These are phyloP conservation scores for Chascanopsetta lugubris DNA, from an alignment of 2,113 vertebrate species.

Conservation along the genomic window DNA sequence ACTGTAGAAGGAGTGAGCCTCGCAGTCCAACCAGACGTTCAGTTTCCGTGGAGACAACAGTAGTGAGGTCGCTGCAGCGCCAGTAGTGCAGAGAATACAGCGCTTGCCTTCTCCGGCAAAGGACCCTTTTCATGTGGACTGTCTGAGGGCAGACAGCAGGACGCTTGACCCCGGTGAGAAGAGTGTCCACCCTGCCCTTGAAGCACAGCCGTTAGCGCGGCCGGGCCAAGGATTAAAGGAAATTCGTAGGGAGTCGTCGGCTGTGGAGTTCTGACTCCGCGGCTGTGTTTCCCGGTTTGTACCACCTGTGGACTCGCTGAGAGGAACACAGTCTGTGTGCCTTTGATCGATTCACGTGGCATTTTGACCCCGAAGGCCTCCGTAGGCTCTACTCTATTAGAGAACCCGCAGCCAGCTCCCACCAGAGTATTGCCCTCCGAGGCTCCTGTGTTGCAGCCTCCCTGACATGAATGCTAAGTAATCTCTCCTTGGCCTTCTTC, in stretches of 20 bases:
- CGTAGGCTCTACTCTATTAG: constrained; percentile 62
- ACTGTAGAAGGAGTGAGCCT: background rate
- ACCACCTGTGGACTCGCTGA: constrained; percentile 68
- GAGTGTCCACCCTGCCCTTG: constrained; percentile 54
- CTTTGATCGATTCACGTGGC: constrained; percentile 66
- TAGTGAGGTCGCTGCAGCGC: constrained; percentile 1
- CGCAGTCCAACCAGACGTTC: constrained; percentile 6
- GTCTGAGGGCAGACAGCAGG: constrained; percentile 49
- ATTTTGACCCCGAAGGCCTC: constrained; percentile 64
- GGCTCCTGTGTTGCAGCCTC: constrained; percentile 56
- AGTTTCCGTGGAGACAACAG: constrained; percentile 14
- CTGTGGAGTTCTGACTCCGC: constrained; percentile 41
- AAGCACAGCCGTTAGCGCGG: constrained; percentile 48
- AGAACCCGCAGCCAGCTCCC: constrained; percentile 53
- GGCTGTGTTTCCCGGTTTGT: constrained; percentile 56
- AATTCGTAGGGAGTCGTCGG: constrained; percentile 54
- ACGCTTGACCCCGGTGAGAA: constrained; percentile 52
- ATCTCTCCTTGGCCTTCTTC: constrained; percentile 50
- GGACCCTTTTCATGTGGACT: constrained; percentile 38
- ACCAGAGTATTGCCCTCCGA: constrained; percentile 45
- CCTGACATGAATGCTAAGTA: constrained; percentile 68
- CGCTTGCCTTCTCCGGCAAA: constrained; percentile 8
- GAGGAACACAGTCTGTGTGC: constrained; percentile 42
- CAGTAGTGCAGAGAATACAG: constrained; percentile 31
- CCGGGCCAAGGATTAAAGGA: constrained; percentile 66